Percentiles rank a stretch among this genome's conserved stretches.
These are phyloP conservation scores for Phalloptychus januarius DNA, from an alignment of 2,797 vertebrate species.

Conservation along the genomic window DNA sequence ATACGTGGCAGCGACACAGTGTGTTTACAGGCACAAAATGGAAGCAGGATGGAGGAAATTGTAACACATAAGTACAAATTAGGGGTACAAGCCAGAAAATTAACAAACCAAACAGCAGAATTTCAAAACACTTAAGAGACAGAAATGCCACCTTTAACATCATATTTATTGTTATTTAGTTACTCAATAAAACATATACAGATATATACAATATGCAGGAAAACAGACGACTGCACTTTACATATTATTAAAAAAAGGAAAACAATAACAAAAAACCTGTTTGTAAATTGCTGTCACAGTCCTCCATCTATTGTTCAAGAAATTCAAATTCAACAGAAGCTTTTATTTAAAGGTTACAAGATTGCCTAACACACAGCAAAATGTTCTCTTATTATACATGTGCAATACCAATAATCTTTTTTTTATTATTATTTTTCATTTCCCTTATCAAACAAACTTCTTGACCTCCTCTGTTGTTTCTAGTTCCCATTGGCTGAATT, in stretches of 20 bases:
- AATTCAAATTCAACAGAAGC: conserved; percentile 90
- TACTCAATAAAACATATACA: conserved; percentile 99
- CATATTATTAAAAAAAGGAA: conserved; percentile 90
- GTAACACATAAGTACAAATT: not conserved
- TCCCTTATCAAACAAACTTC: conserved; percentile 74
- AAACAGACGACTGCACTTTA: conserved; percentile 99
- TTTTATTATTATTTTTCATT: conserved; percentile 68
- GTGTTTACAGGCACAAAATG: not conserved
- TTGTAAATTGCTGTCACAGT: conserved; percentile 93
- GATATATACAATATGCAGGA: conserved; percentile 99
- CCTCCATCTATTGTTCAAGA: conserved; percentile 95
- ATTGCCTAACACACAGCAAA: conserved; percentile 97
- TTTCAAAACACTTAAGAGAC: conserved; percentile 22
- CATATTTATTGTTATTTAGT: conserved; percentile 99
- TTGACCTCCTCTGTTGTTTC: conserved; percentile 56
- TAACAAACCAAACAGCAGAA: not conserved
- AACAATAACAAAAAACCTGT: conserved; percentile 85
- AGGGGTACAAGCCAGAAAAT: not conserved
- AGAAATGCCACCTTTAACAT: conserved; percentile 90
- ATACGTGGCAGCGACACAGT: not conserved
- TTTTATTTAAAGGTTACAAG: conserved; percentile 89
- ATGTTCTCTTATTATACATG: conserved; percentile 98
- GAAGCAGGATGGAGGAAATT: not conserved
- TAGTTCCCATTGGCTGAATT: conserved; percentile 80
- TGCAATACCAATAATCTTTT: conserved; percentile 91